These are phyloP conservation scores for Festucalex cinctus DNA, from an alignment of 2,113 vertebrate species.

Conservation along the genomic window DNA sequence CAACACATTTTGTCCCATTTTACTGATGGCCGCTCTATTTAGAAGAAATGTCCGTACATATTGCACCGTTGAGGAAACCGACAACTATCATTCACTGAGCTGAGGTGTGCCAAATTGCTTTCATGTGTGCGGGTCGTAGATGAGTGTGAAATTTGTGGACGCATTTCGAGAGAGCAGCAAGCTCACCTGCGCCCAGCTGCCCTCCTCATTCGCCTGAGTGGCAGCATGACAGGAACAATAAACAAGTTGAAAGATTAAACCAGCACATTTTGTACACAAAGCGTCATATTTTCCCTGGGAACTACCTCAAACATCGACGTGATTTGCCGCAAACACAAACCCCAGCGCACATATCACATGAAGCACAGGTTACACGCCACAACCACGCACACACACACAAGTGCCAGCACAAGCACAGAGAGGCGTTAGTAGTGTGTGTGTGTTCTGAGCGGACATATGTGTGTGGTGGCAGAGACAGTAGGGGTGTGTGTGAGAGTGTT, in stretches of 20 bases:
- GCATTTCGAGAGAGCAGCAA: slow-evolving; percentile 24
- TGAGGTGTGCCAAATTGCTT: background rate
- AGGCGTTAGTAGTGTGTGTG: slow-evolving; percentile 11
- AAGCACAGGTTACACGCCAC: slow-evolving; percentile 26
- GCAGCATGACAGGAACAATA: slow-evolving; percentile 76
- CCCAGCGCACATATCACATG: slow-evolving; percentile 17
- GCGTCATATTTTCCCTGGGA: background rate
- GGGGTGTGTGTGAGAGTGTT: slow-evolving; percentile 48
- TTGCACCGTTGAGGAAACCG: background rate
- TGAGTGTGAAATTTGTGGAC: slow-evolving; percentile 15
- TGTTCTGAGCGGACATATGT: slow-evolving; percentile 39
- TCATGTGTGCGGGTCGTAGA: background rate
- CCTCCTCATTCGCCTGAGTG: slow-evolving; percentile 92
- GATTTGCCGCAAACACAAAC: slow-evolving; percentile 5
- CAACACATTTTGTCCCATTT: background rate
- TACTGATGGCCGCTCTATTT: background rate
- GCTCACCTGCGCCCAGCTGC: slow-evolving; percentile 99
- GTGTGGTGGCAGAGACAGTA: slow-evolving; percentile 45
- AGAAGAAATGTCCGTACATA: background rate
- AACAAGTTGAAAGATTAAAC: slow-evolving; percentile 34
- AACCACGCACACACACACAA: slow-evolving; percentile 15
- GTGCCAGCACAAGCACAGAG: slow-evolving; percentile 23
- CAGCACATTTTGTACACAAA: slow-evolving; percentile 17
- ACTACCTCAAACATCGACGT: slow-evolving; percentile 8
- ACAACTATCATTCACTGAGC: background rate